Conservation (phyloP, 2,888 invertebrate genomes). For the Oscheius sp. region DNA sequence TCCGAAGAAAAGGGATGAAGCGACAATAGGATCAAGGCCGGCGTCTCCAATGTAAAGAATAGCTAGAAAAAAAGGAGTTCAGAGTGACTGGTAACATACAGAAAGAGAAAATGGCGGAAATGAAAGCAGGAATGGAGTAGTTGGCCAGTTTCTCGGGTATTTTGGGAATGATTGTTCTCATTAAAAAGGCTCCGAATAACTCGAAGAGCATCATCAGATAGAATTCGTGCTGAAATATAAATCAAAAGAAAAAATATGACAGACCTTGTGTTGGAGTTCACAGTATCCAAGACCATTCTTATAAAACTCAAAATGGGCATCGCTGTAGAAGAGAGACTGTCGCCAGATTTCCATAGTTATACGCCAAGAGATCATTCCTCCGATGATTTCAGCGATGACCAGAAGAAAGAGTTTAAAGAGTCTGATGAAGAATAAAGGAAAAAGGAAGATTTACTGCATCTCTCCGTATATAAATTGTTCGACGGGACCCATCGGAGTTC, state of each 20-base stretch:
- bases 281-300: background rate
- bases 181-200: slow-evolving; percentile 25
- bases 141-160: slow-evolving; percentile 18
- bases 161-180: slow-evolving; percentile 20
- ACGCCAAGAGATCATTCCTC: slow-evolving; percentile 19
- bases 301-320: slow-evolving; percentile 16
- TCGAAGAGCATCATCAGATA: slow-evolving; percentile 27
- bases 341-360: slow-evolving; percentile 28
- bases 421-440: background rate
- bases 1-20: slow-evolving; percentile 47
- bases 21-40: slow-evolving; percentile 50
- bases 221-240: slow-evolving; percentile 26
- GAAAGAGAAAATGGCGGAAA: slow-evolving; percentile 32
- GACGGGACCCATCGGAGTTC: slow-evolving; percentile 41
- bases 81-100: slow-evolving; percentile 10
- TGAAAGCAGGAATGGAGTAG: slow-evolving; percentile 27
- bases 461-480: slow-evolving; percentile 40
- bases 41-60: slow-evolving; percentile 47
- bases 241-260: background rate
- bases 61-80: slow-evolving; percentile 31
- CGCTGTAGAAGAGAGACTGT: slow-evolving; percentile 20
- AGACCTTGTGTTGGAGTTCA: slow-evolving; percentile 13
- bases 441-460: slow-evolving; percentile 14
- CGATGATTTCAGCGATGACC: slow-evolving; percentile 17
- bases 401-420: slow-evolving; percentile 8